These are phyloP conservation scores for Triplophysa tibetana DNA, from an alignment of 2,113 vertebrate species.

Conservation along the genomic window DNA sequence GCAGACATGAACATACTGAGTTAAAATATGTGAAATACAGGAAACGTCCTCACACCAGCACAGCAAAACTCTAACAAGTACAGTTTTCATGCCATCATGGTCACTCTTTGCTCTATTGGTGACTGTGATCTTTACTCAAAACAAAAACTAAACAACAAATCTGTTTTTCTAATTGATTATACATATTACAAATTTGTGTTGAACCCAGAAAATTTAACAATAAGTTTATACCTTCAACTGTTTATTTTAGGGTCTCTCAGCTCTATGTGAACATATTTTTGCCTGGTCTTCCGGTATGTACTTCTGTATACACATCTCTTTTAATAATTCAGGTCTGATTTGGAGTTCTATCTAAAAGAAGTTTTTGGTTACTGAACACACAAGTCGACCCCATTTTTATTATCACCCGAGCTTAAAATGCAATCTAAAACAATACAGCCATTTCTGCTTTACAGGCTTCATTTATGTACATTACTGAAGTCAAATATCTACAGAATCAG, in stretches of 20 bases:
- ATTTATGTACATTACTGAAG: conserved; percentile 82
- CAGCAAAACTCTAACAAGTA: no score
- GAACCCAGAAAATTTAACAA: no score
- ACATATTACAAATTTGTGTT: no score
- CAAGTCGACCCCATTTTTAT: no score
- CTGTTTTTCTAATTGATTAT: no score
- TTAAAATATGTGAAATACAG: background rate
- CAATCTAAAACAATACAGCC: background rate
- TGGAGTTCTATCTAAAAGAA: background rate
- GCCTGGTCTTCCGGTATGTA: conserved; percentile 90
- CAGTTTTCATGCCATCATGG: no score
- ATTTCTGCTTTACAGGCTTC: conserved; percentile 72
- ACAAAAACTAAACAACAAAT: no score
- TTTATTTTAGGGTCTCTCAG: conserved; percentile 80
- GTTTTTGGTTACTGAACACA: background rate
- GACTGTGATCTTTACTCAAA: no score
- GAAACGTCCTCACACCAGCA: no score
- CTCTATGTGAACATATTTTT: conserved; percentile 89
- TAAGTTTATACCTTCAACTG: background rate
- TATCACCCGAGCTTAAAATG: no score
- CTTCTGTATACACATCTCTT: background rate
- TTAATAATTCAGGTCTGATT: background rate
- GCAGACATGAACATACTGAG: no score
- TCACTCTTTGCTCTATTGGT: no score
- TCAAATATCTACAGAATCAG: conserved; percentile 86